These are phyloP conservation scores for Sipha flava DNA, from an alignment of 1,140 invertebrate species.

Conservation along the genomic window DNA sequence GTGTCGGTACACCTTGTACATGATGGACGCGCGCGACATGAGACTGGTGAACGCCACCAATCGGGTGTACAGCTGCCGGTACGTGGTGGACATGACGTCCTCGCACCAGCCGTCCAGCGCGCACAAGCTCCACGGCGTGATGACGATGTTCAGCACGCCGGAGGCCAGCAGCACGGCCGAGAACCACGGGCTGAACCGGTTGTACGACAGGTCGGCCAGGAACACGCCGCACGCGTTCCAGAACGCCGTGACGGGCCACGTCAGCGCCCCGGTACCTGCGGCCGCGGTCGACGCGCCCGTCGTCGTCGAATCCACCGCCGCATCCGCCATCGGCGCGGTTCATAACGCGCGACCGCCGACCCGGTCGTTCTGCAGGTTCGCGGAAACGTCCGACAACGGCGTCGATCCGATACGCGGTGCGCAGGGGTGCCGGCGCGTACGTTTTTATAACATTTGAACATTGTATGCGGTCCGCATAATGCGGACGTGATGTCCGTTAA, in stretches of 20 bases:
- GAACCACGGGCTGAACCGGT: background rate
- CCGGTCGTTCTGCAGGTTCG: too few species aligned
- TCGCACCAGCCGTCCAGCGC: slow-evolving; percentile 14
- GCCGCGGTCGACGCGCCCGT: too few species aligned
- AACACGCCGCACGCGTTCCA: background rate
- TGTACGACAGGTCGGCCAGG: background rate
- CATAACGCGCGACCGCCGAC: too few species aligned
- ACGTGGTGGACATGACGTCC: background rate
- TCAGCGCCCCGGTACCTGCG: background rate
- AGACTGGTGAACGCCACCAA: background rate
- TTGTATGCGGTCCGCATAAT: too few species aligned
- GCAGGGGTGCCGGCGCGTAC: too few species aligned
- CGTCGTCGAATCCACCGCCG: background rate
- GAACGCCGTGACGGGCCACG: background rate
- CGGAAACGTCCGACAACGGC: too few species aligned
- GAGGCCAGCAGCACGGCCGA: background rate
- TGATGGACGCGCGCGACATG: background rate
- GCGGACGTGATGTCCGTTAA: too few species aligned
- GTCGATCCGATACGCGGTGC: too few species aligned
- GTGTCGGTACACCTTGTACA: background rate
- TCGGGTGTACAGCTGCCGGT: background rate
- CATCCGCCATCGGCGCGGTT: too few species aligned
- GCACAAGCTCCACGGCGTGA: background rate
- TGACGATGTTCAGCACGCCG: background rate
- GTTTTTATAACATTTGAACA: too few species aligned